A percentile compares a stretch with the other conserved stretches of the same genome.
These are phyloP conservation scores for Porites divaricata DNA, from an alignment of 92 coral and sea anemone species.

Conservation along the genomic window DNA sequence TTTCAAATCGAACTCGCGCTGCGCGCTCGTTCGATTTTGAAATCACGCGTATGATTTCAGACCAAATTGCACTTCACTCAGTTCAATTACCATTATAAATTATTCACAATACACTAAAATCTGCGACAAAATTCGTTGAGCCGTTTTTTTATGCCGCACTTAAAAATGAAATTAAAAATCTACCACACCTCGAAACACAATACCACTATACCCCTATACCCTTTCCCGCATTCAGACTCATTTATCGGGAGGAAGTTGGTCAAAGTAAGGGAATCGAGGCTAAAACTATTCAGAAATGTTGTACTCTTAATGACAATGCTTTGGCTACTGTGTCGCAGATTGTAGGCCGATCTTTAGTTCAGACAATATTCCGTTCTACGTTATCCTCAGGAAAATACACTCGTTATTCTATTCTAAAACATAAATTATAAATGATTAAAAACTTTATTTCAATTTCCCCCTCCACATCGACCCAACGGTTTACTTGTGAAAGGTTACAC, in stretches of 20 bases:
- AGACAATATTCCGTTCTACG: conserved; percentile 19
- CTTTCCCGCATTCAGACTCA: conserved; percentile 34
- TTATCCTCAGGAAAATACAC: conserved; percentile 11
- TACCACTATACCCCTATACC: neutral
- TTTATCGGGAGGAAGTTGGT: conserved; percentile 15
- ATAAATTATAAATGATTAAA: conserved; percentile 12
- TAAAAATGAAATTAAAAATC: conserved; percentile 21
- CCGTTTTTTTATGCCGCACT: neutral
- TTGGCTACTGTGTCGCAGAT: conserved; percentile 27
- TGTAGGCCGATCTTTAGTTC: conserved; percentile 5
- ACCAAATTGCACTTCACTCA: no score
- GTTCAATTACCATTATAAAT: neutral
- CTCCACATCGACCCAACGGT: conserved; percentile 31
- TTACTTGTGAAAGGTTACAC: conserved; percentile 27
- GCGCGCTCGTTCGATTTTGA: no score
- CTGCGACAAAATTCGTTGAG: conserved; percentile 3
- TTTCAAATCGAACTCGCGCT: no score
- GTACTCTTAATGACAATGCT: conserved; percentile 14
- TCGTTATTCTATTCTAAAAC: conserved; percentile 2
- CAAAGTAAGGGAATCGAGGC: neutral
- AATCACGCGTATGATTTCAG: no score
- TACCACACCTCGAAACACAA: conserved; percentile 28
- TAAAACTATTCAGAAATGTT: neutral
- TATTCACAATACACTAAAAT: conserved; percentile 13
- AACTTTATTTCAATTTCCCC: conserved; percentile 9